These are phyloP conservation scores for Pangasius larnaudii DNA, from an alignment of 2,797 vertebrate species.

Conservation along the genomic window DNA sequence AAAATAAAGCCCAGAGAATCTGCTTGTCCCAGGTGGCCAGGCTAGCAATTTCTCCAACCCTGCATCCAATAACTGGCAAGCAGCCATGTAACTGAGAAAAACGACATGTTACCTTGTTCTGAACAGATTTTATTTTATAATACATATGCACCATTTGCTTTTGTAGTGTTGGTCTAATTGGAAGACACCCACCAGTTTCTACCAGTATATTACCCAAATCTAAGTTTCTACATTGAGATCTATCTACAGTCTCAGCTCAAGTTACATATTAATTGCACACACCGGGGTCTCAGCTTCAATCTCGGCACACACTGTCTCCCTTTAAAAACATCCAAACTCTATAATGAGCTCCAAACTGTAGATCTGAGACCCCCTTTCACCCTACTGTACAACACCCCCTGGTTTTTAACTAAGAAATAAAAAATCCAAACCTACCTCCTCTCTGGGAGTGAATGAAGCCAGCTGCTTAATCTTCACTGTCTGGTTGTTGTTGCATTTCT, in stretches of 20 bases:
- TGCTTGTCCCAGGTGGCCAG: not conserved
- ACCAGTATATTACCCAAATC: not conserved
- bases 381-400: not conserved
- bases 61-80: not conserved
- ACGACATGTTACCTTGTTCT: not conserved
- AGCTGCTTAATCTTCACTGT: constrained; percentile 91
- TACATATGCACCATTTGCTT: not conserved
- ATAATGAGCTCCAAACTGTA: not conserved
- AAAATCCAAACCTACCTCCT: constrained; percentile 80
- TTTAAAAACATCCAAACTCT: not conserved
- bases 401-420: not conserved
- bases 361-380: not conserved
- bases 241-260: not conserved
- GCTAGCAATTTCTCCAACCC: not conserved
- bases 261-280: not conserved
- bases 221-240: not conserved
- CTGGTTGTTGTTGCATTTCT: constrained; percentile 92
- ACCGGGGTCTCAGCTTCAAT: not conserved
- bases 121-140: not conserved
- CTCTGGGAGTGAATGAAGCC: constrained; percentile 89
- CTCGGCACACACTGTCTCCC: too few species aligned
- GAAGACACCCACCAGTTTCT: not conserved
- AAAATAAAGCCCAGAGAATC: not conserved
- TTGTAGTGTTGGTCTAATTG: not conserved
- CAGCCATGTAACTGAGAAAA: not conserved